These are phyloP conservation scores for Drosophila bunnanda DNA, from an alignment of 2,888 invertebrate species.

Conservation along the genomic window DNA sequence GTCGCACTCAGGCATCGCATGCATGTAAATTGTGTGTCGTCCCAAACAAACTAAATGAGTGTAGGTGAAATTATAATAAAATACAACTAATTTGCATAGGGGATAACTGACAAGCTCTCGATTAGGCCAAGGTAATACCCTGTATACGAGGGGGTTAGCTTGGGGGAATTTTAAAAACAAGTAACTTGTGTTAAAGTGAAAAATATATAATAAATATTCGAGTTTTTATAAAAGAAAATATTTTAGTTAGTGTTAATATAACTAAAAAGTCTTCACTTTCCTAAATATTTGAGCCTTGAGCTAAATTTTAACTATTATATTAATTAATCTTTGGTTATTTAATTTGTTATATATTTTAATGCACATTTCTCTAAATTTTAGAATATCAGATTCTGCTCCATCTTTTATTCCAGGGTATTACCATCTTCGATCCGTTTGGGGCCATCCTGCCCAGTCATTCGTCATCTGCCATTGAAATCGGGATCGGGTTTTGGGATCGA, in stretches of 20 bases:
- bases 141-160: neutral
- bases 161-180: neutral
- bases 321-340: too few species aligned
- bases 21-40: conserved; percentile 60
- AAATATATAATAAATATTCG: too few species aligned
- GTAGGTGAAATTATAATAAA: conserved; percentile 29
- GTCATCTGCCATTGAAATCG: conserved; percentile 30
- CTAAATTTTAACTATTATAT: too few species aligned
- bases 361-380: too few species aligned
- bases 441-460: neutral
- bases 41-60: conserved; percentile 42
- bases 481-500: conserved; percentile 22
- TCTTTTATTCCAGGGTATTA: neutral
- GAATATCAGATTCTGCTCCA: too few species aligned
- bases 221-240: too few species aligned
- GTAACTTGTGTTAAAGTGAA: too few species aligned
- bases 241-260: too few species aligned
- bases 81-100: conserved; percentile 51
- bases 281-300: too few species aligned
- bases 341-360: too few species aligned
- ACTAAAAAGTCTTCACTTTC: too few species aligned
- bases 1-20: conserved; percentile 34
- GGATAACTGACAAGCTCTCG: conserved; percentile 2
- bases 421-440: neutral
- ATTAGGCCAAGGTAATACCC: neutral